Conservation (phyloP, 2,888 invertebrate species). For the Hetaerina titia region DNA sequence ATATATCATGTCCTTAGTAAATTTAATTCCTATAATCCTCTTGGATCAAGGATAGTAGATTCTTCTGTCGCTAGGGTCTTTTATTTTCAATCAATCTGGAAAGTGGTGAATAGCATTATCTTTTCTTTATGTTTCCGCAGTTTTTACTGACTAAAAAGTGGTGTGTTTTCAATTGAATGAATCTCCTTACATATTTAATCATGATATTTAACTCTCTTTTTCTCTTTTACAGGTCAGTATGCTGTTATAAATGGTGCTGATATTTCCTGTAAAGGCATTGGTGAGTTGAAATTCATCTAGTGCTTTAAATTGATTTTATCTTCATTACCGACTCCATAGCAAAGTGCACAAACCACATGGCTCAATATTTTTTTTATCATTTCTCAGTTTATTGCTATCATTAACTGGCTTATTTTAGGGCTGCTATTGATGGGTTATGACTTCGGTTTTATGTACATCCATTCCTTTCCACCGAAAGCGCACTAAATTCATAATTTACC, state of each 20-base stretch:
- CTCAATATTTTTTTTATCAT: too few species aligned
- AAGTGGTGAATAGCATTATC: too few species aligned
- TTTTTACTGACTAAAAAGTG: background rate
- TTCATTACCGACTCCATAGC: background rate
- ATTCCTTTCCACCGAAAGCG: too few species aligned
- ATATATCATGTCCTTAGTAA: background rate
- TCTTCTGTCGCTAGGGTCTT: background rate
- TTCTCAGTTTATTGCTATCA: too few species aligned
- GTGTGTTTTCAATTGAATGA: background rate
- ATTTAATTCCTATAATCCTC: background rate
- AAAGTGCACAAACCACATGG: background rate
- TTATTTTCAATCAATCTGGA: too few species aligned
- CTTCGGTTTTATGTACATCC: too few species aligned
- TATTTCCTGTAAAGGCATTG: background rate
- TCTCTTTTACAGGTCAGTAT: conserved; percentile 21
- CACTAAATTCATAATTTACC: too few species aligned
- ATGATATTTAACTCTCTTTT: background rate
- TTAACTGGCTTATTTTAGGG: too few species aligned
- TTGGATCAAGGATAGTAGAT: background rate
- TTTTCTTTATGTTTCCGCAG: too few species aligned
- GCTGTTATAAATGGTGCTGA: background rate
- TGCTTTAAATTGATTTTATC: background rate
- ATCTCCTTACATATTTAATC: background rate
- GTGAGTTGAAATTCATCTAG: background rate
- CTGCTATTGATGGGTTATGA: too few species aligned